Evolutionary conservation across 2,888 invertebrate species (phyloP).

Genomic region (Dinocampus coccinellae): DNA sequence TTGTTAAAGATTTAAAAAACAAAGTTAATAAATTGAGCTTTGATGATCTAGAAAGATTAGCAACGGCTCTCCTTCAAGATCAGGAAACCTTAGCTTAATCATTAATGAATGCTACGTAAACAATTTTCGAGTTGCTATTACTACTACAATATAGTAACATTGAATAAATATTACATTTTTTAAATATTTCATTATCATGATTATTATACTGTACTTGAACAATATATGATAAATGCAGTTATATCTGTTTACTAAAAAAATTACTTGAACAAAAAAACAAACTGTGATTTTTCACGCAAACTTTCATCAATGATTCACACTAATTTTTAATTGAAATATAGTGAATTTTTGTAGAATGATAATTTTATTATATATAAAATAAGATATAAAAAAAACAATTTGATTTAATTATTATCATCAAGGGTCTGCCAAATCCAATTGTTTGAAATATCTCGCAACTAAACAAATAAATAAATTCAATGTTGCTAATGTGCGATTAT

Average conservation of each 20-base stretch:
- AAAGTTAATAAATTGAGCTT: conserved; percentile 73
- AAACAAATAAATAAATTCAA: conserved; percentile 83
- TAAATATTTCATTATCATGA: background rate
- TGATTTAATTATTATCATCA: conserved; percentile 36
- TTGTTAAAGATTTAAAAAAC: conserved; percentile 72
- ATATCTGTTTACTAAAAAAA: background rate
- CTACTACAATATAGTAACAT: background rate
- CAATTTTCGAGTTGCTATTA: background rate
- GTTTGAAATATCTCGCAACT: conserved; percentile 81
- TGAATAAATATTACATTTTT: conserved; percentile 4
- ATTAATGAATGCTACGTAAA: background rate
- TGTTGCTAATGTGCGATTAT: conserved; percentile 70
- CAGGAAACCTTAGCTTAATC: conserved; percentile 74
- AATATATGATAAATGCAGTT: background rate
- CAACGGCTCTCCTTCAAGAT: conserved; percentile 77
- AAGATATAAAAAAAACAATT: conserved; percentile 23
- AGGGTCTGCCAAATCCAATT: conserved; percentile 79
- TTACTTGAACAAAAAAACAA: background rate
- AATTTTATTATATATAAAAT: conserved; percentile 46
- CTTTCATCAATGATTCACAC: background rate
- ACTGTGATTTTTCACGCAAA: background rate
- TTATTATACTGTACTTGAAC: background rate
- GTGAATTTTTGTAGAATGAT: conserved; percentile 45
- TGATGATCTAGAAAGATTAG: conserved; percentile 75
- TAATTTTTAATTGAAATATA: conserved; percentile 7